A percentile compares a stretch with the other conserved stretches of the same genome.
Evolutionary conservation across 2,888 invertebrate genomes (phyloP).

Genomic region (Automeris io): DNA sequence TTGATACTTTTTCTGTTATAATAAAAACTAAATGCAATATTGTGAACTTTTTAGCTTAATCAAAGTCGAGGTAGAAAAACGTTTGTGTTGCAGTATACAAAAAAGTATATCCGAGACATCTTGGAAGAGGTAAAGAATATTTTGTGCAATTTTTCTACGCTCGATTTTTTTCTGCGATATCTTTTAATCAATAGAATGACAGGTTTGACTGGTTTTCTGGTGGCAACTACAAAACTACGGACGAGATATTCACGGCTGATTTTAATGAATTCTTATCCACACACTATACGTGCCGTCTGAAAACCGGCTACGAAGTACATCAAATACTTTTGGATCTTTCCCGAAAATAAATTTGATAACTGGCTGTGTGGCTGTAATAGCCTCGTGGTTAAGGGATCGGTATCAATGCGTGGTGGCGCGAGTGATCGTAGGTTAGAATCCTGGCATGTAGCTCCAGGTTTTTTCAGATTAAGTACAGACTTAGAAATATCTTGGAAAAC

Average conservation of each 20-base stretch:
- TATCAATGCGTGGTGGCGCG: too few relatives aligned
- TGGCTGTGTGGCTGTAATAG: too few relatives aligned
- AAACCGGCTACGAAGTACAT: background rate
- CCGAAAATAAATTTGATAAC: too few relatives aligned
- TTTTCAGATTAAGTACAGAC: too few relatives aligned
- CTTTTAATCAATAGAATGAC: slow-evolving; percentile 1
- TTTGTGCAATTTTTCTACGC: background rate
- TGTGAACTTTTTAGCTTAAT: background rate
- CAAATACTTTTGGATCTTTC: too few relatives aligned
- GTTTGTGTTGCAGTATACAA: background rate
- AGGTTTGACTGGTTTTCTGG: background rate
- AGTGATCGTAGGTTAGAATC: too few relatives aligned
- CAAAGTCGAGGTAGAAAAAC: background rate
- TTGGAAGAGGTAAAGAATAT: background rate
- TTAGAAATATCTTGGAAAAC: too few relatives aligned
- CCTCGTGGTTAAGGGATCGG: too few relatives aligned
- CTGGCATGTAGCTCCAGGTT: too few relatives aligned
- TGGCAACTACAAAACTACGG: background rate
- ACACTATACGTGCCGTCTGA: background rate
- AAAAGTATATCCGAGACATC: background rate
- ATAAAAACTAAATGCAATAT: background rate
- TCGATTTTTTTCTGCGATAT: background rate
- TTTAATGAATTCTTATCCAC: background rate
- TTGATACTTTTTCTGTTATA: too few relatives aligned
- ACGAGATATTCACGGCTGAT: slow-evolving; percentile 1